Percentiles rank a stretch among this genome's conserved stretches.
These are phyloP conservation scores for Cotesia vestalis DNA, from an alignment of 1,140 invertebrate species.

Conservation along the genomic window DNA sequence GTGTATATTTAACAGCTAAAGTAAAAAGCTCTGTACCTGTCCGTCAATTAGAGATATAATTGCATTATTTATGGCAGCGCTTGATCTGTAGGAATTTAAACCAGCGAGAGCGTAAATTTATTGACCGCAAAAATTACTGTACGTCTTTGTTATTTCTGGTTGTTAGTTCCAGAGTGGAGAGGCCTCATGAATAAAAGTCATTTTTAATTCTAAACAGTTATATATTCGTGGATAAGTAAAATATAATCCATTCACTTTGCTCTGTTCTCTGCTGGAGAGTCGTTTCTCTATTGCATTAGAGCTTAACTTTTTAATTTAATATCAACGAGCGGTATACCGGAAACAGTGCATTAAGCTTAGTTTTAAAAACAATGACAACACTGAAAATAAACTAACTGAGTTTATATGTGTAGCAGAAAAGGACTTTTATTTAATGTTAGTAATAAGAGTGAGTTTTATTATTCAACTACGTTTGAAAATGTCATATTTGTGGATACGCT, in stretches of 20 bases:
- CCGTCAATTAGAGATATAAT: background rate
- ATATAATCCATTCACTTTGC: slow-evolving; percentile 2
- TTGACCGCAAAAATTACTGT: background rate
- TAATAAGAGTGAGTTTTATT: too few species aligned
- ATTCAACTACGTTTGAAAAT: too few species aligned
- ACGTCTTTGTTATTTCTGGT: background rate
- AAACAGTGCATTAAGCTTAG: background rate
- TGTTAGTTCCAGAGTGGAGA: background rate
- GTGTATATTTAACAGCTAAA: too few species aligned
- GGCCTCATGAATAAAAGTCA: background rate
- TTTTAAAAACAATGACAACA: background rate
- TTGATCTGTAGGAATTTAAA: background rate
- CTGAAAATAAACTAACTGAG: too few species aligned
- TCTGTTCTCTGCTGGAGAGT: background rate
- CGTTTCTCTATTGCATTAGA: slow-evolving; percentile 7
- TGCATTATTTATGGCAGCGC: background rate
- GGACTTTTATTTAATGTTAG: too few species aligned
- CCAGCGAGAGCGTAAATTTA: background rate
- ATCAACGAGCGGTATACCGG: slow-evolving; percentile 7
- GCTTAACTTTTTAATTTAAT: slow-evolving; percentile 7
- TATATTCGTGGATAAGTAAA: background rate
- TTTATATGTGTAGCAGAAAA: too few species aligned
- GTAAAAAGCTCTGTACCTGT: background rate
- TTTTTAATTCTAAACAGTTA: slow-evolving; percentile 6
- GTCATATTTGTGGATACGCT: too few species aligned